Evolutionary conservation across 2,113 vertebrate genomes (phyloP).

Genomic region (Actinemys pallida): DNA sequence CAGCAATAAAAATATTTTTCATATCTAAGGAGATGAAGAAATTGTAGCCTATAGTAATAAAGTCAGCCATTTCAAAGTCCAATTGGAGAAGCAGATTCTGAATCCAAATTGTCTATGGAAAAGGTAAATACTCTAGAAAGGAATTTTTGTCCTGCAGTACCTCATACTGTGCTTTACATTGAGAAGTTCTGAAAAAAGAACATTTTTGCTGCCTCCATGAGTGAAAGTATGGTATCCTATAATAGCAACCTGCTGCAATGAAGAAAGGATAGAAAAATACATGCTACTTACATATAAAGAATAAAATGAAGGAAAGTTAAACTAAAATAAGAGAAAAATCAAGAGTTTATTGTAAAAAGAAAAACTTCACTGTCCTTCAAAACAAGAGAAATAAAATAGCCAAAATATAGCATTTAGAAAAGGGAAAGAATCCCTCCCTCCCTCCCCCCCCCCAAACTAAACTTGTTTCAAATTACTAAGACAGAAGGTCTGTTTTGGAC

Average conservation of each 20-base stretch:
- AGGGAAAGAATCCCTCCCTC: not conserved
- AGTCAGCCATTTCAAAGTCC: not conserved
- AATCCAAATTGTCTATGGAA: not conserved
- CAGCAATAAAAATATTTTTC: not conserved
- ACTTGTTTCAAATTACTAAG: slow-evolving; percentile 44
- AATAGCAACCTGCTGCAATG: slow-evolving; percentile 25
- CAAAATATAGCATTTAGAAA: not conserved
- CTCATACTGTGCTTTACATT: slow-evolving; percentile 49
- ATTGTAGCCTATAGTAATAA: not conserved
- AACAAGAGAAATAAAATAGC: not conserved
- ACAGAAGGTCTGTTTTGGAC: slow-evolving; percentile 39
- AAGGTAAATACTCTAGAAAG: not conserved
- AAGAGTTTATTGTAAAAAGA: not conserved
- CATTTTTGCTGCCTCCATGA: slow-evolving; percentile 28
- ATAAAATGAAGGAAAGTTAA: not conserved
- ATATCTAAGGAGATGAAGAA: not conserved
- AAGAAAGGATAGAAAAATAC: not conserved
- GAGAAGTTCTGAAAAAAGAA: slow-evolving; percentile 57
- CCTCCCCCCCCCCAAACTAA: slow-evolving; percentile 27
- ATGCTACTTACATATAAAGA: not conserved
- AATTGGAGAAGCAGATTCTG: slow-evolving; percentile 1
- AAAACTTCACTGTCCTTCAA: not conserved
- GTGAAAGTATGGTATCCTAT: slow-evolving; percentile 13
- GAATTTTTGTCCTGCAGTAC: slow-evolving; percentile 55
- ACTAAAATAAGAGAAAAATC: not conserved